These are phyloP conservation scores for Microctenopoma steveboyesi DNA, from an alignment of 2,797 vertebrate genomes.

Conservation along the genomic window DNA sequence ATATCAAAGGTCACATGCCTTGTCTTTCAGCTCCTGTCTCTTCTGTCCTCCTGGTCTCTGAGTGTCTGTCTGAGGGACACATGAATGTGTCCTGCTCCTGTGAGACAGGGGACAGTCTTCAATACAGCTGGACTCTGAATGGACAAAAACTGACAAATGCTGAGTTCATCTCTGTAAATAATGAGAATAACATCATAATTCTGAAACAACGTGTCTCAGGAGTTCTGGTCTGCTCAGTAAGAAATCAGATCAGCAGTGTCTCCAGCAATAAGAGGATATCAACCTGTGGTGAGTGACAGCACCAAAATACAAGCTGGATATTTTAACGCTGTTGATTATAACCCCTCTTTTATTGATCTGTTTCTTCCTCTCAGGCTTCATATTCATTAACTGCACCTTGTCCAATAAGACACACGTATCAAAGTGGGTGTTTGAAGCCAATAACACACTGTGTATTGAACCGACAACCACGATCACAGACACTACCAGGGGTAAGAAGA, in stretches of 20 bases:
- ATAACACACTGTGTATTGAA: constrained; percentile 35
- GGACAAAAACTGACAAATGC: constrained; percentile 45
- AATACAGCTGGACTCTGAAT: constrained; percentile 67
- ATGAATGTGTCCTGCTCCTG: constrained; percentile 53
- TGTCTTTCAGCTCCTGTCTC: constrained; percentile 64
- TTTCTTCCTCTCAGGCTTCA: constrained; percentile 15
- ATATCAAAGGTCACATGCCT: too few relatives aligned
- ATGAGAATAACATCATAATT: constrained; percentile 18
- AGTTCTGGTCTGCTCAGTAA: constrained; percentile 51
- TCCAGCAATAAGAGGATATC: rapidly evolving
- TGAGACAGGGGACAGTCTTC: constrained; percentile 43
- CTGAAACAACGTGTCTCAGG: constrained; percentile 53
- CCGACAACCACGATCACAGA: constrained; percentile 3
- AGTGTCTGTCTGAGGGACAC: constrained; percentile 64
- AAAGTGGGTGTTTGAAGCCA: constrained; percentile 38
- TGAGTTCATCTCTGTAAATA: background rate
- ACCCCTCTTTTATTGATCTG: too few relatives aligned
- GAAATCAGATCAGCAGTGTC: constrained; percentile 22
- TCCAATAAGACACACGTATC: constrained; percentile 32
- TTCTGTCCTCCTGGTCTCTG: constrained; percentile 29
- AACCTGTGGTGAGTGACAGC: constrained; percentile 44
- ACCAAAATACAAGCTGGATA: rapidly evolving
- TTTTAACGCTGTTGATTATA: background rate
- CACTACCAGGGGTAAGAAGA: constrained; percentile 47
- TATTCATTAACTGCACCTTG: constrained; percentile 33